Percentiles rank a stretch among this genome's conserved stretches.
phyloP scores from a whole-genome alignment of 1,140 invertebrate species.

The Halyomorpha halys region DNA sequence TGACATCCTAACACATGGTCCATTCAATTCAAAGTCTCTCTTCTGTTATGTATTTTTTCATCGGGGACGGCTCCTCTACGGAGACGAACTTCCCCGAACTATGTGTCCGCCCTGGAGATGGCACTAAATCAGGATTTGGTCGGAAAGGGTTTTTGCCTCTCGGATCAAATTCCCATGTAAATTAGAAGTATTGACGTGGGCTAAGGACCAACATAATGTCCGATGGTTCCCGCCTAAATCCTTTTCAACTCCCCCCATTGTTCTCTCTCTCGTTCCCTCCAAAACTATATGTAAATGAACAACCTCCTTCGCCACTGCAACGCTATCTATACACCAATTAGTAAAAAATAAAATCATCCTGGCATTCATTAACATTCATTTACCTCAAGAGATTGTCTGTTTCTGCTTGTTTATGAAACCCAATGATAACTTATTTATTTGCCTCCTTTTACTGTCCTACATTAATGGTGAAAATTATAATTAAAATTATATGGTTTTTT shows the following conservation, averaged over 20 bases:
- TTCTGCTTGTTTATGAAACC: no score
- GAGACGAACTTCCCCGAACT: conserved; percentile 1
- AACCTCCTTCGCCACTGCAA: no score
- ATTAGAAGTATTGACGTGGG: background rate
- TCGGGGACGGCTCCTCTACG: background rate
- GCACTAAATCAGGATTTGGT: conserved; percentile 1
- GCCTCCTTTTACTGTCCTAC: no score
- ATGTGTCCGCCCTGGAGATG: background rate
- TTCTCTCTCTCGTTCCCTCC: background rate
- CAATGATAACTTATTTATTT: no score
- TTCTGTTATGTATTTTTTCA: background rate
- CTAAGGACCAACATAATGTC: background rate
- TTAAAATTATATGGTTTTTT: no score
- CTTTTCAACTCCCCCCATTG: background rate
- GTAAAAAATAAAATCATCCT: no score
- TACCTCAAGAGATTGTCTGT: no score
- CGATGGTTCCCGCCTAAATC: background rate
- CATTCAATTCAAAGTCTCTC: conserved; percentile 5
- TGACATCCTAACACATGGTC: conserved; percentile 11
- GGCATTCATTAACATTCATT: no score
- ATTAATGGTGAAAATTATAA: no score
- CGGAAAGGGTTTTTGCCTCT: background rate
- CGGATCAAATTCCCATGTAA: conserved; percentile 9
- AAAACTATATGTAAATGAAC: no score
- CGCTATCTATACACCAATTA: no score